A percentile compares a stretch with the other conserved stretches of the same genome.
Evolutionary conservation across 1,140 invertebrate genomes (phyloP).

Genomic region (Nasonia vitripennis): DNA sequence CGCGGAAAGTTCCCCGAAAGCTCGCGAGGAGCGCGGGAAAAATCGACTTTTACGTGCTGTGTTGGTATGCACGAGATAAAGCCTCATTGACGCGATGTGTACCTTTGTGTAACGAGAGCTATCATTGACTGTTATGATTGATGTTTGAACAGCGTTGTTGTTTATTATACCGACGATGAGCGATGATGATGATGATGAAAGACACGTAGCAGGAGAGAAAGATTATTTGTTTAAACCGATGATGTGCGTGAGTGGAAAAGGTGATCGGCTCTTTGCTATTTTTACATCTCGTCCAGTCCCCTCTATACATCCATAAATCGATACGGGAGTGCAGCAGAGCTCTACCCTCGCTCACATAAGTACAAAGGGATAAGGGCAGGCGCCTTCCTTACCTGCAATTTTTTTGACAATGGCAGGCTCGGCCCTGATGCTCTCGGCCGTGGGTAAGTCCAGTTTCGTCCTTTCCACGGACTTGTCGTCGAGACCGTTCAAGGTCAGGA

Average conservation of each 20-base stretch:
- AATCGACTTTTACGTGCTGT: too few species aligned
- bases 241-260: too few species aligned
- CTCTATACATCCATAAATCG: slow-evolving; percentile 15
- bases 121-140: too few species aligned
- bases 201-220: too few species aligned
- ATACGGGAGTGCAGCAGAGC: slow-evolving; percentile 2
- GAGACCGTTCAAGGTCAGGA: slow-evolving; percentile 51
- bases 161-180: too few species aligned
- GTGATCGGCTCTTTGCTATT: too few species aligned
- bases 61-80: neutral
- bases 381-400: slow-evolving; percentile 63
- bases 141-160: too few species aligned
- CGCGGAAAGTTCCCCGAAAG: neutral
- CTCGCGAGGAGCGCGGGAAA: neutral
- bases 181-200: too few species aligned
- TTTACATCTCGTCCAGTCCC: too few species aligned
- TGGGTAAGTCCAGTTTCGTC: slow-evolving; percentile 54
- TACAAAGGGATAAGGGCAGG: neutral
- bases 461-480: slow-evolving; percentile 50
- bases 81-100: too few species aligned
- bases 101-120: too few species aligned
- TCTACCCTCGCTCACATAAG: neutral
- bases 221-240: too few species aligned
- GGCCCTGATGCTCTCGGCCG: slow-evolving; percentile 55
- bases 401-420: slow-evolving; percentile 63